Evolutionary conservation across 2,113 vertebrate genomes (phyloP), one percentile per base, ranked within the genome.

Genomic region (Oncorhynchus masou): DNA sequence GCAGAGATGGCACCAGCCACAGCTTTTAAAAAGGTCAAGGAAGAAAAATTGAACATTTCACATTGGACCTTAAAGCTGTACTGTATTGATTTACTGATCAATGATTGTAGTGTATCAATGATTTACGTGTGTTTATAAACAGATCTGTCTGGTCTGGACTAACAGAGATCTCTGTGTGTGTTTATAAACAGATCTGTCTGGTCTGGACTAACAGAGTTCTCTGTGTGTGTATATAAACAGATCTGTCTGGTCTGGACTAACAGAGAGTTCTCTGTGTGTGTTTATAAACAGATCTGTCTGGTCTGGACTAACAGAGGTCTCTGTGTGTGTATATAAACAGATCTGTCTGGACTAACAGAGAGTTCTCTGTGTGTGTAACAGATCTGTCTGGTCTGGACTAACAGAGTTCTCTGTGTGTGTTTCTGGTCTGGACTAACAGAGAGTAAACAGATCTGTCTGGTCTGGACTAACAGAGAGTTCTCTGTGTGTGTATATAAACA

Each of bases 1-100:
- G 96, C 96, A 74, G 97, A 99, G 87, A 96, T 97, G 94, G 97
- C 97, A 11, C 96, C 97, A 16, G 88, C 90, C 22, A 68, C 89
- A 0, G 94, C 94, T 39, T 99, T 99, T 85, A 97, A 98, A 89
- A 94, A 97, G 93, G 98, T 98, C 19, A 24, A 25, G 24, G 11
- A 45, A 45, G 39, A 45, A 11, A 45, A 45, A 45, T 45, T 2
- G 2, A 45, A 45, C 9, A 12, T 45, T 45, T 16, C 27, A 25
- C 65, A 3, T 27, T 45, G 39, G 39, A 45, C 39, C 39, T 12
- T 45, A 45, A 11, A 45, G 39, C 39, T 45, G 9, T 11, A 45
- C 9, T 11, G 39, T 57, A 57, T 57, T 20, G 54, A 57, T 57
- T 19, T 1, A 15, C 7, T 9, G 59, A 57, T 20, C 31, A 31